Base-by-base conservation (phyloP, 2,797 vertebrate species). In the Phaenicophaeus curvirostris region DNA sequence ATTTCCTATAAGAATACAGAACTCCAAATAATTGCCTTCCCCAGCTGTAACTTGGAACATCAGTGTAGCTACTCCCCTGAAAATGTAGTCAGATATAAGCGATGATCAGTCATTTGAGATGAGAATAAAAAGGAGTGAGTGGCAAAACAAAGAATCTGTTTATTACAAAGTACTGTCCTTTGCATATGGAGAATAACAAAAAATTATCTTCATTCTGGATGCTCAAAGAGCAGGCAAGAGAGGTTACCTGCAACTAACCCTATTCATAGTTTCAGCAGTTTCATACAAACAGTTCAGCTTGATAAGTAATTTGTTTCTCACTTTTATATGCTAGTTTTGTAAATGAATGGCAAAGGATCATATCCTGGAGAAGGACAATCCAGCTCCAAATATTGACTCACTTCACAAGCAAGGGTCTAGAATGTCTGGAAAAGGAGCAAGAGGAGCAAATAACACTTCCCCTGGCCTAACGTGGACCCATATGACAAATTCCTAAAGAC, bases 1-100 rank as follows among this genome's bases (percentile, higher is more conserved):
- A 92, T 95, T 95, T 94, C 71, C 87, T 85, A 33, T 69, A 79
- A 68, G 25, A 37, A 62, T 57, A 82, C 18, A 73, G 20, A 21
- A 31, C 24, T 83, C 25, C 24, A 30, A 76, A 42, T 66, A 92
- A 90, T 69, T 92, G 44, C 33, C 37, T 91, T 89, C 3, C 1
- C 27, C 41, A 74, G 39, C 18, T 91, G 35, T 71, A 76, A 13
- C 28, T 87, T 33, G 59, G 55, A 89, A 67, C 25, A 62, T 53
- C 7, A 50, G 25, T 4, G 1, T n/a, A 84, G 30, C 5, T 4
- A 46, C 58, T 37, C 6, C 35, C 27, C 30, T 71, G 44, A 54
- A 65, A 44, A 74, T 33, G 27, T 10, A 57, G 37, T 19, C 79
- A 72, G 35, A 48, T 30, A 53, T 6, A 65, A 15, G 8, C 31